Conservation (phyloP, 2,113 vertebrate species). For the Bubalus kerabau region DNA sequence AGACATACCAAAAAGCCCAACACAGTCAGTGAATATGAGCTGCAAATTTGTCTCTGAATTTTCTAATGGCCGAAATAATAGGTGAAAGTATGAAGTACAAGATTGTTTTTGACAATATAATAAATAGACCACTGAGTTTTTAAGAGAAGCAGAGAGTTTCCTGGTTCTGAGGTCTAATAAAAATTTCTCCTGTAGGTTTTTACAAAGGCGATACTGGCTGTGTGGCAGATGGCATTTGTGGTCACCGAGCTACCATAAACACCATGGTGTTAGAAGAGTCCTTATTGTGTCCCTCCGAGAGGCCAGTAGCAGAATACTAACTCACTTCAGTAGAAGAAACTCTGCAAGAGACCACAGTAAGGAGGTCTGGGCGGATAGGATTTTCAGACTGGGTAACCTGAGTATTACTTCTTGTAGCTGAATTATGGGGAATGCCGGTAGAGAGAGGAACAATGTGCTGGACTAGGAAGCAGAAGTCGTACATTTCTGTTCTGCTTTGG, state of each 20-base stretch:
- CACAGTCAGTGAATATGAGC: neutral
- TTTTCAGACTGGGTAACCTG: neutral
- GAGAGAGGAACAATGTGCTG: neutral
- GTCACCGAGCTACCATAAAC: neutral
- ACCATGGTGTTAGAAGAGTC: neutral
- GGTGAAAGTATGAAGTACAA: neutral
- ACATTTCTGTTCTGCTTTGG: neutral
- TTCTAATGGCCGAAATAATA: neutral
- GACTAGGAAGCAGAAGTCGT: neutral
- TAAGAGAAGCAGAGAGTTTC: neutral
- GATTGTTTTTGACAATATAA: neutral
- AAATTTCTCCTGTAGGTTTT: neutral
- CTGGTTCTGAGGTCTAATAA: neutral
- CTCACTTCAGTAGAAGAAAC: neutral
- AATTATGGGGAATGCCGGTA: neutral
- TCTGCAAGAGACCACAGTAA: neutral
- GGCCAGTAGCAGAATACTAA: neutral
- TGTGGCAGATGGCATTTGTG: neutral
- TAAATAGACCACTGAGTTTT: neutral
- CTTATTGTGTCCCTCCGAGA: neutral
- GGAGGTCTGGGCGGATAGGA: neutral
- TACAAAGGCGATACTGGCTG: neutral
- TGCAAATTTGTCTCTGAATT: neutral
- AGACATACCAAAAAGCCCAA: neutral
- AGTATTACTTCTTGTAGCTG: neutral